phyloP scores from a whole-genome alignment of 1,140 invertebrate genomes.

The Drosophila prosaltans region DNA sequence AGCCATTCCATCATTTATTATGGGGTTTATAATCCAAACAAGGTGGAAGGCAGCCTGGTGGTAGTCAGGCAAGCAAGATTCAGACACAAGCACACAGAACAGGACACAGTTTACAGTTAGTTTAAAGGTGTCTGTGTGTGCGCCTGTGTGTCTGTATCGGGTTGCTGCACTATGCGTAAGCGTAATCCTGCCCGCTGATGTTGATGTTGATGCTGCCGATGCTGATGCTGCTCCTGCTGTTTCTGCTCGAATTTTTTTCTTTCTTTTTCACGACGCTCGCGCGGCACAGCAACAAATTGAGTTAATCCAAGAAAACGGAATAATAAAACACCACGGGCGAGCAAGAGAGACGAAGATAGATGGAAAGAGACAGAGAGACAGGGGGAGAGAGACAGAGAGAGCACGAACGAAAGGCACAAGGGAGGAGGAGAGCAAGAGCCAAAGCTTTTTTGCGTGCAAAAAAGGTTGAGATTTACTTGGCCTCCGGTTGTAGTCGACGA shows the following conservation, averaged over 20 bases:
- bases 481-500: slow-evolving; percentile 36
- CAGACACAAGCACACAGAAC: slow-evolving; percentile 20
- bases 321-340: slow-evolving; percentile 62
- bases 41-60: slow-evolving; percentile 48
- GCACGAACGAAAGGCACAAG: background rate
- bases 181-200: slow-evolving; percentile 52
- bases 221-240: slow-evolving; percentile 31
- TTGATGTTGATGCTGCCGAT: slow-evolving; percentile 18
- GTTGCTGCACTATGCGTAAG: slow-evolving; percentile 64
- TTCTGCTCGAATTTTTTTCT: slow-evolving; percentile 58
- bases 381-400: background rate
- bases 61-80: slow-evolving; percentile 29
- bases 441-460: slow-evolving; percentile 56
- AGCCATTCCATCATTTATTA: slow-evolving; percentile 84
- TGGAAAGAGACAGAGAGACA: background rate
- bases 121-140: slow-evolving; percentile 26
- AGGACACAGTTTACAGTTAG: slow-evolving; percentile 24
- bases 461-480: slow-evolving; percentile 75
- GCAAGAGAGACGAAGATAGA: slow-evolving; percentile 7
- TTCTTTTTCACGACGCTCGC: slow-evolving; percentile 25
- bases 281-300: slow-evolving; percentile 74
- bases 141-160: slow-evolving; percentile 46
- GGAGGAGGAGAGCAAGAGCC: slow-evolving; percentile 9
- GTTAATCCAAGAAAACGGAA: slow-evolving; percentile 82
- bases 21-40: slow-evolving; percentile 73